Conservation (phyloP, 2,797 vertebrate species). For the Fringilla coelebs region DNA sequence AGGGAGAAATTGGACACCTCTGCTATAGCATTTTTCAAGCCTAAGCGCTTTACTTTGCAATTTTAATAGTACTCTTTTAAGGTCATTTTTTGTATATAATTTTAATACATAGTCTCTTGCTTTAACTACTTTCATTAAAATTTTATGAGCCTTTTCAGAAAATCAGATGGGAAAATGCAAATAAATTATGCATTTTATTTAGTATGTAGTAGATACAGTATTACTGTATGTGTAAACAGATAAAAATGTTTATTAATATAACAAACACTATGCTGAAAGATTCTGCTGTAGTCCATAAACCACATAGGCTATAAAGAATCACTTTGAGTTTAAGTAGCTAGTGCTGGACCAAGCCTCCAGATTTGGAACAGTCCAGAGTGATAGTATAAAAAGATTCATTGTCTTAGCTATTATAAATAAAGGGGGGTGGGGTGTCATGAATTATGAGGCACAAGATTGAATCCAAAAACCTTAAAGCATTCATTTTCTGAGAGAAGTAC, state of each 20-base stretch:
- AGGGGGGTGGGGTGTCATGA: rapidly evolving
- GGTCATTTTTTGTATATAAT: not conserved
- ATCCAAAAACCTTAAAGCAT: not conserved
- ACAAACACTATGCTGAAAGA: not conserved
- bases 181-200: constrained; percentile 55
- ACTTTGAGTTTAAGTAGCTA: not conserved
- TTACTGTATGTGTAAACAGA: constrained; percentile 28
- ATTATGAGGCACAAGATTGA: not conserved
- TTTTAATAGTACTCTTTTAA: constrained; percentile 17
- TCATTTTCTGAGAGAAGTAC: not conserved
- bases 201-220: constrained; percentile 15
- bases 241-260: constrained; percentile 37
- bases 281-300: not conserved
- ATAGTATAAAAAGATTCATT: not conserved
- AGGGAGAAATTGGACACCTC: not conserved
- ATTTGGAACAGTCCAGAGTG: not conserved
- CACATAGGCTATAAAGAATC: not conserved
- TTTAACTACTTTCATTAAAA: constrained; percentile 35
- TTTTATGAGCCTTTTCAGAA: constrained; percentile 48
- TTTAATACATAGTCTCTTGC: not conserved
- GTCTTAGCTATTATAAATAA: not conserved
- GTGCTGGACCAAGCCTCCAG: not conserved
- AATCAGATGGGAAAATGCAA: constrained; percentile 39
- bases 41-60: not conserved
- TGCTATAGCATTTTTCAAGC: not conserved